phyloP scores from a whole-genome alignment of 2,888 invertebrate genomes.

The Macrosiphum euphorbiae region DNA sequence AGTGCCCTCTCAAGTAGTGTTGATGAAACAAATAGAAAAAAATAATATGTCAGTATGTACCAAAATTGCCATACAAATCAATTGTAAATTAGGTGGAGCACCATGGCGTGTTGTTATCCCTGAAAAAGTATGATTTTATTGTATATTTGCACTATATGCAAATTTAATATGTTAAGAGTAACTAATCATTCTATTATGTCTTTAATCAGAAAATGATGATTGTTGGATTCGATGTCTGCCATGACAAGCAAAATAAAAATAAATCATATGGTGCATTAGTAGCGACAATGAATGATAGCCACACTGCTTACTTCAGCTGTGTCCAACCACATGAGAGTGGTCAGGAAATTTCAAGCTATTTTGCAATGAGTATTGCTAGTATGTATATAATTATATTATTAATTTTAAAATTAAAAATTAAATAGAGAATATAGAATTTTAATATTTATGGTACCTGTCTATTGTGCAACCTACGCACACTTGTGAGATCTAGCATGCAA shows the following conservation, averaged over 20 bases:
- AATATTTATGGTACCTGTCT: not conserved
- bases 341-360: slow-evolving; percentile 83
- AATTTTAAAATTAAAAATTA: not conserved
- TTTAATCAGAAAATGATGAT: slow-evolving; percentile 78
- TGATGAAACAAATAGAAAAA: slow-evolving; percentile 75
- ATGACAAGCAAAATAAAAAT: slow-evolving; percentile 79
- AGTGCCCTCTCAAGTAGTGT: slow-evolving; percentile 71
- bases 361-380: slow-evolving; percentile 72
- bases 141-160: not conserved
- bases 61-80: slow-evolving; percentile 93
- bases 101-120: slow-evolving; percentile 87
- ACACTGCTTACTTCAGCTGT: slow-evolving; percentile 78
- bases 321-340: slow-evolving; percentile 82
- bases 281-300: slow-evolving; percentile 70
- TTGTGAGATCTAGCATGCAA: no score
- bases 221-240: slow-evolving; percentile 90
- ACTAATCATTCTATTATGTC: not conserved
- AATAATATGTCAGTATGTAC: slow-evolving; percentile 85
- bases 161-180: not conserved
- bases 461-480: not conserved
- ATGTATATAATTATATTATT: slow-evolving; percentile 6
- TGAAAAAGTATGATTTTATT: slow-evolving; percentile 69
- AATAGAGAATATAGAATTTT: not conserved
- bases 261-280: slow-evolving; percentile 73
- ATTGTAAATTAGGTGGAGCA: slow-evolving; percentile 91